A percentile compares a stretch with the other conserved stretches of the same genome.
phyloP scores from a whole-genome alignment of 2,797 vertebrate species.

The Sebastes minor region DNA sequence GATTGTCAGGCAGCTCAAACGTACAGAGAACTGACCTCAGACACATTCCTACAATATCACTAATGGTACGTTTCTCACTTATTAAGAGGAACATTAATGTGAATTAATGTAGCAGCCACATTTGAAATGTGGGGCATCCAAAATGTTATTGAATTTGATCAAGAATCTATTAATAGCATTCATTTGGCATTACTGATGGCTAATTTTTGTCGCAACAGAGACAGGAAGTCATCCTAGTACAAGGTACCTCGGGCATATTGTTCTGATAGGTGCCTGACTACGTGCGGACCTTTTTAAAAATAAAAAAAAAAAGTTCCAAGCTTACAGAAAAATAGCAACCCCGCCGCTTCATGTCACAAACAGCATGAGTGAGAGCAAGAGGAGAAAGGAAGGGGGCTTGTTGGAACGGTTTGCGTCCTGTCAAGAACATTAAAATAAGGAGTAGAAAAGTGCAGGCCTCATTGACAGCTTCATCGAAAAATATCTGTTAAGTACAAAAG shows the following conservation, averaged over 20 bases:
- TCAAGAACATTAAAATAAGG: constrained; percentile 69
- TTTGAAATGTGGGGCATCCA: constrained; percentile 34
- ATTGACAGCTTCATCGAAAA: constrained; percentile 82
- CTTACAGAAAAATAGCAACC: constrained; percentile 54
- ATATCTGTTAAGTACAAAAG: constrained; percentile 87
- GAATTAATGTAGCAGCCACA: constrained; percentile 47
- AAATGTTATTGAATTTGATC: constrained; percentile 36
- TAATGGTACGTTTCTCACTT: constrained; percentile 32
- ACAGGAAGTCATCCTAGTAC: constrained; percentile 49
- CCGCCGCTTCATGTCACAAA: constrained; percentile 45
- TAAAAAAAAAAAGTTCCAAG: constrained; percentile 38
- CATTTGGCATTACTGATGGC: constrained; percentile 69
- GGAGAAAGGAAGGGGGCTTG: constrained; percentile 23
- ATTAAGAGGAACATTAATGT: constrained; percentile 42
- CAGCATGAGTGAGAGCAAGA: constrained; percentile 54
- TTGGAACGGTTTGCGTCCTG: constrained; percentile 46
- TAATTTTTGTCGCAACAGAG: constrained; percentile 55
- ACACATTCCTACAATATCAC: constrained; percentile 63
- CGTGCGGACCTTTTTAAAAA: constrained; percentile 35
- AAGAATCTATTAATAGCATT: constrained; percentile 48
- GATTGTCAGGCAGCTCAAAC: constrained; percentile 70
- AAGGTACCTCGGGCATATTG: constrained; percentile 60
- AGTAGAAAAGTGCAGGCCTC: constrained; percentile 88
- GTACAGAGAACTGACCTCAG: constrained; percentile 63
- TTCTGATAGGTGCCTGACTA: constrained; percentile 70